These are phyloP conservation scores for Lepidurus apus DNA, from an alignment of 1,140 invertebrate species.

Conservation along the genomic window DNA sequence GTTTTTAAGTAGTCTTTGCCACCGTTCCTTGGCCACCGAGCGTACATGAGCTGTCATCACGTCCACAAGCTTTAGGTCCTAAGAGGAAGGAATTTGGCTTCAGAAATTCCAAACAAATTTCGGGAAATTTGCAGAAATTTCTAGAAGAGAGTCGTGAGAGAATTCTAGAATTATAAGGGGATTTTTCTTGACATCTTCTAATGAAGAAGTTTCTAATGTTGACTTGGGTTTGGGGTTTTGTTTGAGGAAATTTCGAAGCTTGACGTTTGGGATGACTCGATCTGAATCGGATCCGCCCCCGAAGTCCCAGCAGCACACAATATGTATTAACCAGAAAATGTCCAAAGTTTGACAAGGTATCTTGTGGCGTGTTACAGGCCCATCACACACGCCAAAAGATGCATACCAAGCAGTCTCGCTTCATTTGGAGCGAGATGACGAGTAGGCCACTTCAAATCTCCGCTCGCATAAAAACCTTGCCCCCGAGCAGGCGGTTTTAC, in stretches of 20 bases:
- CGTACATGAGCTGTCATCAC: background rate
- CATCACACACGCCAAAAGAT: conserved; percentile 13
- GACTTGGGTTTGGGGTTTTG: no score
- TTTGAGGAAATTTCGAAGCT: background rate
- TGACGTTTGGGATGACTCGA: conserved; percentile 4
- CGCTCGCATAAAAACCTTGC: background rate
- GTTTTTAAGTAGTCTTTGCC: background rate
- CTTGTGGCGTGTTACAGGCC: conserved; percentile 6
- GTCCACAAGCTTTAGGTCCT: background rate
- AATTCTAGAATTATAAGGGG: no score
- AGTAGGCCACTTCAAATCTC: background rate
- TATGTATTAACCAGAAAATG: background rate
- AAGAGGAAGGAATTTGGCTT: no score
- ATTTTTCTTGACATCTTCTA: no score
- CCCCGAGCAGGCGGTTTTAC: background rate
- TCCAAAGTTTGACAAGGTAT: background rate
- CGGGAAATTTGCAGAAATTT: no score
- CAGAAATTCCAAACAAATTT: no score
- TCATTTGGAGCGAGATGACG: background rate
- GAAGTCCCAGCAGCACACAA: background rate
- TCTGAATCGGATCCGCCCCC: background rate
- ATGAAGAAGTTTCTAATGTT: no score
- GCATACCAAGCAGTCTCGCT: background rate
- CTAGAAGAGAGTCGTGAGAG: no score
- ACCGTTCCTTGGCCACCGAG: background rate